Evolutionary conservation across 2,113 vertebrate species (phyloP).

Genomic region (Pelodiscus sinensis): DNA sequence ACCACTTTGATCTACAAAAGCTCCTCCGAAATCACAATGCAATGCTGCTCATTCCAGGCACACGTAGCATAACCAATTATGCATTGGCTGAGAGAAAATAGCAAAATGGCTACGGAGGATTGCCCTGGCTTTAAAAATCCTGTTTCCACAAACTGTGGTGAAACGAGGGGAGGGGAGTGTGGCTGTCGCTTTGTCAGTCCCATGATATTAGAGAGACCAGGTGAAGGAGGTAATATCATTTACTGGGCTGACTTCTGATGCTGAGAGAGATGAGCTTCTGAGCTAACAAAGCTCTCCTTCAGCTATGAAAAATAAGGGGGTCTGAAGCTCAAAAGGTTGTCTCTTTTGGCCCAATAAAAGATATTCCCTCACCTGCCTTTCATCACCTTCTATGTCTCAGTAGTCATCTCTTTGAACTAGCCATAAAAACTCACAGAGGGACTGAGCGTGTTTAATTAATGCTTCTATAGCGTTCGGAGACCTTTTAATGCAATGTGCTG

Average conservation of each 20-base stretch:
- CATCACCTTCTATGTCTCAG: background rate
- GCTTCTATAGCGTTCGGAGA: background rate
- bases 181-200: background rate
- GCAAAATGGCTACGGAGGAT: background rate
- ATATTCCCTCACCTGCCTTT: too few relatives aligned
- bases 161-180: background rate
- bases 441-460: conserved; percentile 2
- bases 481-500: background rate
- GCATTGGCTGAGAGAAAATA: background rate
- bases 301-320: background rate
- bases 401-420: background rate
- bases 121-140: background rate
- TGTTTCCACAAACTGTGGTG: background rate
- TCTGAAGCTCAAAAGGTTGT: background rate
- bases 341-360: background rate
- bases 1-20: background rate
- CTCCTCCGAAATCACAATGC: background rate
- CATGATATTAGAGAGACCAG: background rate
- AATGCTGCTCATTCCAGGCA: background rate
- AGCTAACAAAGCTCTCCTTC: background rate
- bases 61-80: background rate
- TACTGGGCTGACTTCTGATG: background rate
- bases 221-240: background rate
- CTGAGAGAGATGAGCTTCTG: background rate
- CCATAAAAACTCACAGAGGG: background rate